Conservation (phyloP, 1,140 invertebrate species). For the Formica exsecta region DNA sequence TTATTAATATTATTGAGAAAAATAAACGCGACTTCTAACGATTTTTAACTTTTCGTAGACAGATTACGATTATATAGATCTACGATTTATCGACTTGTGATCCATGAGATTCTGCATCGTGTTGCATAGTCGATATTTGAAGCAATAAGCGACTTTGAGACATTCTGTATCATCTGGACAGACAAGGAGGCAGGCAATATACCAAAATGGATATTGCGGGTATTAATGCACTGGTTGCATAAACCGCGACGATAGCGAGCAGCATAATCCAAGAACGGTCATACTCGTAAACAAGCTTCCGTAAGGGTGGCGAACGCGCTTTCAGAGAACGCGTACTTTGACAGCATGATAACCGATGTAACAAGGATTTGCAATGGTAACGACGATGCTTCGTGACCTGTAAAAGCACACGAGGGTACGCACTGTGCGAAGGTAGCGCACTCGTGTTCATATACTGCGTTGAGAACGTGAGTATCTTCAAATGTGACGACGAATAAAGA, state of each 20-base stretch:
- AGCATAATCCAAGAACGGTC: conserved; percentile 61
- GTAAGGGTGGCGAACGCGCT: conserved; percentile 56
- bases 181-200: neutral
- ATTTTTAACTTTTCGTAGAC: neutral
- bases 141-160: neutral
- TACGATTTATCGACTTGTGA: neutral
- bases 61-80: neutral
- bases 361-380: conserved; percentile 72
- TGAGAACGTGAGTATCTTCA: neutral
- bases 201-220: neutral
- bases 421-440: neutral
- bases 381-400: conserved; percentile 58
- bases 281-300: conserved; percentile 64
- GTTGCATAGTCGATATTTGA: neutral
- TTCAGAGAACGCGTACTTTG: conserved; percentile 44
- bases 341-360: conserved; percentile 26
- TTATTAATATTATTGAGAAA: neutral
- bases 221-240: conserved; percentile 7
- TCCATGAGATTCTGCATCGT: neutral
- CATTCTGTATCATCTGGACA: neutral
- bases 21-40: neutral
- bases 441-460: neutral
- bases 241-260: conserved; percentile 46
- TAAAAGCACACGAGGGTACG: conserved; percentile 54
- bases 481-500: neutral